Percentiles rank a stretch among this genome's conserved stretches.
phyloP scores from a whole-genome alignment of 92 coral and sea anemone species.

The Epizoanthus illoricatus region DNA sequence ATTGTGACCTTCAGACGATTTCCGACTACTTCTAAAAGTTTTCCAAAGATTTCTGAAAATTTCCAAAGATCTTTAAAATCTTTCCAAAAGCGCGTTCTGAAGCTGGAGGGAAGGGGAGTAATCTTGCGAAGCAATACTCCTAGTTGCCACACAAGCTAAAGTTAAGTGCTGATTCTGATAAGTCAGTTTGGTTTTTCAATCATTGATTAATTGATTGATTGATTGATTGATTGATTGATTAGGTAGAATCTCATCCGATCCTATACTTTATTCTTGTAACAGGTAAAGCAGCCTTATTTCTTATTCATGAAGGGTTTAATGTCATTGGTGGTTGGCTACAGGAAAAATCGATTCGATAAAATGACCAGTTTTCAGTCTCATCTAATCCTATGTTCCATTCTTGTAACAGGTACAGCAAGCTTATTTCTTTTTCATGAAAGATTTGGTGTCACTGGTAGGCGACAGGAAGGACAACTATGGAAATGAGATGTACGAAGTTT shows the following conservation, averaged over 20 bases:
- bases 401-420: slow-evolving; percentile 4
- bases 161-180: too few relatives aligned
- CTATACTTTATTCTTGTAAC: background rate
- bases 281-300: slow-evolving; percentile 8
- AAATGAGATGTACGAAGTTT: slow-evolving; percentile 24
- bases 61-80: too few relatives aligned
- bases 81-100: too few relatives aligned
- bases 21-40: too few relatives aligned
- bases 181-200: too few relatives aligned
- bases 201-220: background rate
- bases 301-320: slow-evolving; percentile 19
- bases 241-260: background rate
- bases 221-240: background rate
- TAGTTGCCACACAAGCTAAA: too few relatives aligned
- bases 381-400: background rate
- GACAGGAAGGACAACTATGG: background rate
- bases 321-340: background rate
- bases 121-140: too few relatives aligned
- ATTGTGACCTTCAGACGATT: too few relatives aligned
- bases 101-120: too few relatives aligned
- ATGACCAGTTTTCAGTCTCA: too few relatives aligned
- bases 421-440: slow-evolving; percentile 1
- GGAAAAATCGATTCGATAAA: too few relatives aligned
- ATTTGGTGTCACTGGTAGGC: background rate
- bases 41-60: too few relatives aligned